A percentile compares a stretch with the other conserved stretches of the same genome.
phyloP scores from a whole-genome alignment of 1,140 invertebrate species.

The Euborellia annulipes region DNA sequence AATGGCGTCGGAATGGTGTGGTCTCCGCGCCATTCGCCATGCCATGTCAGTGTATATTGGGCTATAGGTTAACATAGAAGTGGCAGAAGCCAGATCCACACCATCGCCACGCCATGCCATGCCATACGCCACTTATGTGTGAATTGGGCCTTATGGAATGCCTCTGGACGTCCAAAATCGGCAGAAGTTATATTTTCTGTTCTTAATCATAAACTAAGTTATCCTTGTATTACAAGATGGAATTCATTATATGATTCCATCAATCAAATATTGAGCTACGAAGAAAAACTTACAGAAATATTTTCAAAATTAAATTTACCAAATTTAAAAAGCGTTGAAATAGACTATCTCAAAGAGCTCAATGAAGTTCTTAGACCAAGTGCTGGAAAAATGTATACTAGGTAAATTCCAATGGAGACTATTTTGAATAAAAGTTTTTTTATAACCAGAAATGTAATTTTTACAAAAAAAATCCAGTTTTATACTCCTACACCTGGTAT shows the following conservation, averaged over 20 bases:
- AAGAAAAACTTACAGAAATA: conserved; percentile 2
- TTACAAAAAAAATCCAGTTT: no score
- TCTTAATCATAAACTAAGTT: neutral
- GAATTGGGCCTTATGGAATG: conserved; percentile 4
- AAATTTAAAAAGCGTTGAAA: neutral
- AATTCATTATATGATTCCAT: conserved; percentile 1
- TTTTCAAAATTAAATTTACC: neutral
- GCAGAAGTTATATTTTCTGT: conserved; percentile 1
- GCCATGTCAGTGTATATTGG: no score
- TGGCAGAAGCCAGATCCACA: no score
- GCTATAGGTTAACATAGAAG: no score
- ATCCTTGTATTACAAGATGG: conserved; percentile 3
- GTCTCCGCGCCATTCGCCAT: no score
- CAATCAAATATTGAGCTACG: neutral
- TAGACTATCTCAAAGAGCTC: conserved; percentile 1
- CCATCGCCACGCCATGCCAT: no score
- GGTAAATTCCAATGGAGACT: no score
- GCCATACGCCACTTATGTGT: no score
- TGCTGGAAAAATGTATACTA: neutral
- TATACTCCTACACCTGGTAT: no score
- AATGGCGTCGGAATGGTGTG: no score
- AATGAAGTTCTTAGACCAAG: neutral
- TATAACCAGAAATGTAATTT: no score
- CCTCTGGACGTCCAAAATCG: conserved; percentile 2
- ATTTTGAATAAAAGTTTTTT: no score